Conservation (phyloP, 2,113 vertebrate species). For the Cheilinus undulatus region DNA sequence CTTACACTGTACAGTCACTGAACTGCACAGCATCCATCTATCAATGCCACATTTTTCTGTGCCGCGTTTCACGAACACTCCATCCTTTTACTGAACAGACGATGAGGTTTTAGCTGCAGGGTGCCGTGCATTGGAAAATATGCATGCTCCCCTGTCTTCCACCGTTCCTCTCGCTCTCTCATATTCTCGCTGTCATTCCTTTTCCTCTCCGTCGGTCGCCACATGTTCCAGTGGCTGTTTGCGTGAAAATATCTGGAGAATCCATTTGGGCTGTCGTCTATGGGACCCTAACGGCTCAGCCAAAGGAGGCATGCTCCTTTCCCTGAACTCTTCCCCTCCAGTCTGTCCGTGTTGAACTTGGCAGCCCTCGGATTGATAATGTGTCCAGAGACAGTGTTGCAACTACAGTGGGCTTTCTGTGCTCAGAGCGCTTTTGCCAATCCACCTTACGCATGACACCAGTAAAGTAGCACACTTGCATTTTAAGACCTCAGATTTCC, state of each 20-base stretch:
- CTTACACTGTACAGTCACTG: conserved; percentile 60
- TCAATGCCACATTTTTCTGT: conserved; percentile 66
- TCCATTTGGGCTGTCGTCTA: conserved; percentile 55
- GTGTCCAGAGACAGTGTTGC: conserved; percentile 60
- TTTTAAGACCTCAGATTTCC: conserved; percentile 69
- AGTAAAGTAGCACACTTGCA: conserved; percentile 60
- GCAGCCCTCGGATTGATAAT: conserved; percentile 63
- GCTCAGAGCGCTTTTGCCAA: conserved; percentile 47
- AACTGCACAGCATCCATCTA: conserved; percentile 59
- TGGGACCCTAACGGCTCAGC: conserved; percentile 43
- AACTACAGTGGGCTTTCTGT: conserved; percentile 49
- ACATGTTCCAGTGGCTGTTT: conserved; percentile 36
- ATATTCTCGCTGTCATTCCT: conserved; percentile 53
- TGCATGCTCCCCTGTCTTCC: conserved; percentile 48
- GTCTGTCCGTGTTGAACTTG: conserved; percentile 70
- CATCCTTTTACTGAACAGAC: conserved; percentile 61
- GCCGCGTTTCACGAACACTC: conserved; percentile 55
- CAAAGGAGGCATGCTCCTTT: conserved; percentile 50
- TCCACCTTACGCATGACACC: conserved; percentile 71
- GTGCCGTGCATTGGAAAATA: conserved; percentile 66
- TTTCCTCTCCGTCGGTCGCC: conserved; percentile 20
- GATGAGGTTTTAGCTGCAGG: conserved; percentile 68
- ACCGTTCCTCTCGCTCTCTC: conserved; percentile 47
- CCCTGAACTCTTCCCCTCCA: conserved; percentile 71
- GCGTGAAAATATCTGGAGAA: conserved; percentile 63